These are phyloP conservation scores for Trematomus bernacchii DNA, from an alignment of 2,797 vertebrate genomes.

Conservation along the genomic window DNA sequence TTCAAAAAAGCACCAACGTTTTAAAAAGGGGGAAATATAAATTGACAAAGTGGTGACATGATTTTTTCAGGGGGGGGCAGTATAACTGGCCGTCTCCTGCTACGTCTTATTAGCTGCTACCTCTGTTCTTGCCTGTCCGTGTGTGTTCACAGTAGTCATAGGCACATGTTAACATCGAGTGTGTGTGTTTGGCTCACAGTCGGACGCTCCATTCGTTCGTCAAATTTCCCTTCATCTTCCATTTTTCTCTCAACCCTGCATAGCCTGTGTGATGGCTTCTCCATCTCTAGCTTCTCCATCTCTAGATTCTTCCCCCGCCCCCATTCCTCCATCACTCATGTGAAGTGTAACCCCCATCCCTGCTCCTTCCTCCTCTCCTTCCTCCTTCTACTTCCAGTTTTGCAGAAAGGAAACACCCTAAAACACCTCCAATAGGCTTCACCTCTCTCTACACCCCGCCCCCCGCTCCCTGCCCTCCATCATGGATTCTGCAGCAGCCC, in stretches of 20 bases:
- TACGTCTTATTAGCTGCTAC: constrained; percentile 61
- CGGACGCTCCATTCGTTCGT: constrained; percentile 9
- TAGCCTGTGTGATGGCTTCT: constrained; percentile 1
- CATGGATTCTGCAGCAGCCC: constrained; percentile 89
- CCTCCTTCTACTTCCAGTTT: background rate
- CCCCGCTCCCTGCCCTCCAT: constrained; percentile 4
- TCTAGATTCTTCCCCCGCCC: background rate
- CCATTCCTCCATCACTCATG: constrained; percentile 4
- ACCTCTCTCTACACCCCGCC: constrained; percentile 3
- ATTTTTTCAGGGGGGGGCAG: constrained; percentile 40
- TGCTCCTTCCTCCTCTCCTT: background rate
- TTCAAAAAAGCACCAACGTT: constrained; percentile 59
- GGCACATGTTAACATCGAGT: constrained; percentile 64
- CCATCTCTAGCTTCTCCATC: background rate
- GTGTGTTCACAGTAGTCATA: constrained; percentile 70
- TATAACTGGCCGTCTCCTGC: constrained; percentile 58
- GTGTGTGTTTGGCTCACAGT: constrained; percentile 22
- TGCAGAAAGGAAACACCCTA: background rate
- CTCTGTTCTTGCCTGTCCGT: constrained; percentile 41
- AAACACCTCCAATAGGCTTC: background rate
- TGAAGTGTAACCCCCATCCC: background rate
- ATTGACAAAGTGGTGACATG: constrained; percentile 21
- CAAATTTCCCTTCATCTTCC: constrained; percentile 4
- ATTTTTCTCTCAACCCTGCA: background rate
- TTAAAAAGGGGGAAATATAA: constrained; percentile 44